phyloP scores from a whole-genome alignment of 2,797 vertebrate species.

The Danio albolineatus region DNA sequence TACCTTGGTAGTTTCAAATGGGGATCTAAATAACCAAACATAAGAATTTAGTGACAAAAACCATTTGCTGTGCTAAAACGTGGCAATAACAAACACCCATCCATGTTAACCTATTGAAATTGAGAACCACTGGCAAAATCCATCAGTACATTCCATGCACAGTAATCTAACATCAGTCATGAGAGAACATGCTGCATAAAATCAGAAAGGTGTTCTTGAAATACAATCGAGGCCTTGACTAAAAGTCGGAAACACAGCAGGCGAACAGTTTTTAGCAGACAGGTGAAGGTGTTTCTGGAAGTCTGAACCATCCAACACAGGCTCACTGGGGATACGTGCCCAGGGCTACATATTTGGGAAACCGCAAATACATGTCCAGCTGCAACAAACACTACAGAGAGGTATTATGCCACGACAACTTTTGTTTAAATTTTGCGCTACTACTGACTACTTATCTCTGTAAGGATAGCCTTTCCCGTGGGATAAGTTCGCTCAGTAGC shows the following conservation, averaged over 20 bases:
- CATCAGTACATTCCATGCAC: conserved; percentile 57
- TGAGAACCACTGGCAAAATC: conserved; percentile 45
- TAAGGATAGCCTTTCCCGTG: no score
- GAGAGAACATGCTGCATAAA: conserved; percentile 57
- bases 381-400: no score
- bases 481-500: no score
- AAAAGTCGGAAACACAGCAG: conserved; percentile 33
- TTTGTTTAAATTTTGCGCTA: no score
- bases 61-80: background rate
- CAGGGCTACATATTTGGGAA: no score
- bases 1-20: no score
- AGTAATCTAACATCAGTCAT: conserved; percentile 46
- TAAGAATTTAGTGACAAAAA: no score
- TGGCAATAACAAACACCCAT: background rate
- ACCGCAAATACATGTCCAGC: no score
- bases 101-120: background rate
- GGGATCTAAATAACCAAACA: no score
- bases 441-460: no score
- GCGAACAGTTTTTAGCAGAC: conserved; percentile 44
- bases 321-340: no score
- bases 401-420: no score
- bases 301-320: conserved; percentile 40
- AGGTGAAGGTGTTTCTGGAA: conserved; percentile 31
- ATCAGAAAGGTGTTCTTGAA: conserved; percentile 46
- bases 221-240: conserved; percentile 29